Base-by-base conservation (phyloP, 1,140 invertebrate species). In the Plodia interpunctella region DNA sequence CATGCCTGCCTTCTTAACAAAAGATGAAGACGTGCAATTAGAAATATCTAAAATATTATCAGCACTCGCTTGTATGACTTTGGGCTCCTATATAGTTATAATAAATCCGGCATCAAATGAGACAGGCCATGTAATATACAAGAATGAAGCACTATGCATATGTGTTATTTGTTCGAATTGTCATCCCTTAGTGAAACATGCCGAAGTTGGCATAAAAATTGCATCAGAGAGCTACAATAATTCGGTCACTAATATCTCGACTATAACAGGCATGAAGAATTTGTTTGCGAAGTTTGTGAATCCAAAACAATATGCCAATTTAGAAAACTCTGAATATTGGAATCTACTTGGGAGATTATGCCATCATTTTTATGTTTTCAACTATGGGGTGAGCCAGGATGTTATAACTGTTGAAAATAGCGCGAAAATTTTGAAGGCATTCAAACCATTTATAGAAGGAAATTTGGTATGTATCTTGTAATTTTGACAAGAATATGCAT, bases 201-300 rank as follows among this genome's bases (percentile, higher is more conserved):
- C 51, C 54, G 57, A 44, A 71, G 9, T 70, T 62, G 68, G 64
- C 13, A 53, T 21, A 25, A 53, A 53, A 53, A 20, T 57, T 77
- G n/a, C 64, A 59, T 67, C 63, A 53, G 70, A 74, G 18, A 68
- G 53, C 53, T 68, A 65, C 57, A 51, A 55, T 38, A 50, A 62
- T 5, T 65, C 68, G 30, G 55, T 63, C 25, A 74, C 55, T 20
- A 70, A 74, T 38, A 63, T 59, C n/a, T 65, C 70, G 2, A 78
- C 70, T 18, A 52, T 63, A 11, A 67, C 58, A 56, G 72, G 73
- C 11, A 53, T 87, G 0, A 74, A 69, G 51, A 78, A 57, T 55
- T 64, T 90, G 13, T 79, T 90, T 71, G 70, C 66, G 11, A 88
- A 86, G 59, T 90, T 90, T 70, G 66, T 89, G 38, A 83, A 88